Evolutionary conservation across 2,113 vertebrate genomes (phyloP).

Genomic region (Tyrannus savana): DNA sequence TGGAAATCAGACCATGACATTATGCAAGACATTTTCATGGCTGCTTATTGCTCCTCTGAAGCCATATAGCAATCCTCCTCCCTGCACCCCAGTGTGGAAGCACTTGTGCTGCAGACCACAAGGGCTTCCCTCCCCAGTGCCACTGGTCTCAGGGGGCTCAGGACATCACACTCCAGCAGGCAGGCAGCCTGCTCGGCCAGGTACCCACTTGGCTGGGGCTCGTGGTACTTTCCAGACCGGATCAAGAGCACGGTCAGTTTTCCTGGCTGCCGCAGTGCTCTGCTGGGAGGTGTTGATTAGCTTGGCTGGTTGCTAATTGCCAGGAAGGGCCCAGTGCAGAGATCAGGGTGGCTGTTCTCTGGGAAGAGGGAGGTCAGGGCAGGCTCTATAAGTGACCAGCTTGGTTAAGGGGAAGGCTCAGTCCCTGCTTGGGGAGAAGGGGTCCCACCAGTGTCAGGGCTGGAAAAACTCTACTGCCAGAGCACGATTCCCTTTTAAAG

Average conservation of each 20-base stretch:
- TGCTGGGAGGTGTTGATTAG: constrained; percentile 18
- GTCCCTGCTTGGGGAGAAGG: neutral
- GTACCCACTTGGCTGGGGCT: neutral
- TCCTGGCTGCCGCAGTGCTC: neutral
- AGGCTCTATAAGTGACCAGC: accelerated
- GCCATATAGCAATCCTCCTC: neutral
- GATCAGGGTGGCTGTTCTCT: neutral
- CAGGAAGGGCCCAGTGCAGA: neutral
- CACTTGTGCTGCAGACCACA: accelerated
- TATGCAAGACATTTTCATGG: neutral
- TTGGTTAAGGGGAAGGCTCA: accelerated
- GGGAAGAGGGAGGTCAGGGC: neutral
- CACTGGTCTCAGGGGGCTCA: neutral
- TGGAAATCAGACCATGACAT: neutral
- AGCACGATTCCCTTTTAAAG: neutral
- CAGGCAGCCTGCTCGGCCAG: neutral
- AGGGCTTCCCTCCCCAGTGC: neutral
- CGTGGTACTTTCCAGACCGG: constrained; percentile 1
- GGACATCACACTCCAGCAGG: neutral
- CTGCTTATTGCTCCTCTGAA: neutral
- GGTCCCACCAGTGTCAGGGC: neutral
- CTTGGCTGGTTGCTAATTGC: neutral
- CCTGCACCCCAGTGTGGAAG: neutral
- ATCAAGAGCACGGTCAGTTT: neutral
- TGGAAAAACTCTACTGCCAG: neutral